These are phyloP conservation scores for Gerris buenoi DNA, from an alignment of 1,140 invertebrate genomes.

Conservation along the genomic window DNA sequence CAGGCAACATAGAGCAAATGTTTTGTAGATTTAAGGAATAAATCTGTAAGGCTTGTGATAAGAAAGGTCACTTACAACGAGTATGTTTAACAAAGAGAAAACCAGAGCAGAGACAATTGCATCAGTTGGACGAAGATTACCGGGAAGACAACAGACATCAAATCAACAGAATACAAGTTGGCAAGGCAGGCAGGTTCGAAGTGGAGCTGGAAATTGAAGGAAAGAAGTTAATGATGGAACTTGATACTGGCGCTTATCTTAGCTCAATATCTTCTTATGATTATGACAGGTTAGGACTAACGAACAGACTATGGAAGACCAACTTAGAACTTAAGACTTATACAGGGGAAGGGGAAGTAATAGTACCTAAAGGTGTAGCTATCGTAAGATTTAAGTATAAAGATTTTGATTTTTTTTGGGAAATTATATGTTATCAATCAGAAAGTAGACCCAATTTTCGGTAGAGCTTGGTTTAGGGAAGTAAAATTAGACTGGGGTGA, in stretches of 20 bases:
- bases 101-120: not conserved
- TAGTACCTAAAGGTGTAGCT: not conserved
- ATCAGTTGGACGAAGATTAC: not conserved
- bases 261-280: not conserved
- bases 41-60: not conserved
- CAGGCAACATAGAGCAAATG: not conserved
- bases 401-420: not conserved
- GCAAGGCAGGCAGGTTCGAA: not conserved
- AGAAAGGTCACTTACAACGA: not conserved
- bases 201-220: not conserved
- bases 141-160: not conserved
- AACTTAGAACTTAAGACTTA: not conserved
- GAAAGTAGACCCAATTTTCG: not conserved
- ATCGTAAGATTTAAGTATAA: not conserved
- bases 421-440: not conserved
- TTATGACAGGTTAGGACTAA: not conserved
- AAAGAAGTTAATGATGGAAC: not conserved
- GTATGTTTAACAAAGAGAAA: not conserved
- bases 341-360: not conserved
- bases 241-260: not conserved
- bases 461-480: not conserved
- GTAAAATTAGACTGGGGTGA: not conserved
- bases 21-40: not conserved
- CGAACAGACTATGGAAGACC: not conserved
- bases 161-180: not conserved